A percentile compares a stretch with the other conserved stretches of the same genome.
phyloP scores from a whole-genome alignment of 37 sponge, comb jelly and placozoan genomes.

The Sycon ciliatum region DNA sequence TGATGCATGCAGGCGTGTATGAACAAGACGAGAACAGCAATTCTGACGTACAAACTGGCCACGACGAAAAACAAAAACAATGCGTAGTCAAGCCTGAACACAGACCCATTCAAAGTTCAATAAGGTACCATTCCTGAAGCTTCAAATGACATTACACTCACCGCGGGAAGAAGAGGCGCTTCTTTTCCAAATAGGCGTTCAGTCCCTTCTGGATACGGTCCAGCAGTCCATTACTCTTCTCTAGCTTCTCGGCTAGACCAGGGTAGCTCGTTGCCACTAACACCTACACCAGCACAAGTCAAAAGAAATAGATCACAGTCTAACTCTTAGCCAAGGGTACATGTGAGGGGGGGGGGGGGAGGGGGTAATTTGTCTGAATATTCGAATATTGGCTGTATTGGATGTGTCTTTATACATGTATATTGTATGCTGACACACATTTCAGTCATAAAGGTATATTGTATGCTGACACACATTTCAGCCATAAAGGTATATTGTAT shows the following conservation, averaged over 20 bases:
- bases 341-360: background rate
- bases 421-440: no score
- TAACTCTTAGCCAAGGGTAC: background rate
- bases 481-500: no score
- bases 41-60: background rate
- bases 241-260: slow-evolving; percentile 80
- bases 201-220: slow-evolving; percentile 92
- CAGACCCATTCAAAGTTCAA: no score
- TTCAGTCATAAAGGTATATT: no score
- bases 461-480: no score
- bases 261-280: slow-evolving; percentile 74
- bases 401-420: no score
- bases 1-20: background rate
- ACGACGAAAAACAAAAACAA: background rate
- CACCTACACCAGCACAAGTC: slow-evolving; percentile 35
- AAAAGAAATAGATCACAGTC: background rate
- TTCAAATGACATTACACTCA: no score
- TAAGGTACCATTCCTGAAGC: no score
- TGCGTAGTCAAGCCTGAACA: background rate
- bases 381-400: background rate
- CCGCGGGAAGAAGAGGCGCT: slow-evolving; percentile 90
- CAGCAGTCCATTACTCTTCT: slow-evolving; percentile 69
- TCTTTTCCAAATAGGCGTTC: slow-evolving; percentile 96
- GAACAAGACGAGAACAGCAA: background rate
- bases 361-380: background rate